Base-by-base conservation (phyloP, 2,797 vertebrate species). In the Myoxocephalus aenaeus region DNA sequence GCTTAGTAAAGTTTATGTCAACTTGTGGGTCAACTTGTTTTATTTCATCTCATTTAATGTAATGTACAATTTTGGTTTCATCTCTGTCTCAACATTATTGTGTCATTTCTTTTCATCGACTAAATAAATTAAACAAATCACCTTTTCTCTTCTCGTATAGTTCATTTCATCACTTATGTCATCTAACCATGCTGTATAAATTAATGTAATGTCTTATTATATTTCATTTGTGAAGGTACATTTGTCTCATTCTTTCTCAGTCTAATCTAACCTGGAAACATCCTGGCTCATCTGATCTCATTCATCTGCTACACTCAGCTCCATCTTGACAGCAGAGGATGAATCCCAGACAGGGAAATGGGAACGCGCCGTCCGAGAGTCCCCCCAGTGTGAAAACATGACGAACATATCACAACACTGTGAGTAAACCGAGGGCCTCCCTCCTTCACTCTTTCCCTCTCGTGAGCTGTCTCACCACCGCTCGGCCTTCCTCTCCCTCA, bases 341-440 rank as follows among this genome's bases (percentile, higher is more conserved):
- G 59, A 67, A 80, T 75, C 22, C 27, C 77, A 76, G 75, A 79
- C 42, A 70, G 71, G 8, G 64, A 77, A 87, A 77, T 83, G 87
- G 85, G 90, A 91, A 83, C 73, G 70, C 73, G 72, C 44, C 48
- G 80, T 78, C 81, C 82, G 82, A 88, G 84, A 84, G 84, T 79
- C 66, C 74, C 72, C 62, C 57, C 46, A 17, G 79, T 81, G 85
- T 87, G 79, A 86, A 87, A 90, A 90, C 88, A 83, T 93, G 90
- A 92, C 84, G 79, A 92, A 93, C 82, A 79, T 91, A 82, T 87
- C 92, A 88, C 84, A 72, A 59, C 77, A 70, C 77, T 87, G 91
- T 73, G 90, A 92, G 80, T 74, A 84, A 88, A 90, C 89, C 71
- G 1, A 71, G 66, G 82, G 83, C 80, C 79, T 87, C 79, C 78